phyloP scores from a whole-genome alignment of 2,888 invertebrate genomes.

The Chymomyza caudatula region DNA sequence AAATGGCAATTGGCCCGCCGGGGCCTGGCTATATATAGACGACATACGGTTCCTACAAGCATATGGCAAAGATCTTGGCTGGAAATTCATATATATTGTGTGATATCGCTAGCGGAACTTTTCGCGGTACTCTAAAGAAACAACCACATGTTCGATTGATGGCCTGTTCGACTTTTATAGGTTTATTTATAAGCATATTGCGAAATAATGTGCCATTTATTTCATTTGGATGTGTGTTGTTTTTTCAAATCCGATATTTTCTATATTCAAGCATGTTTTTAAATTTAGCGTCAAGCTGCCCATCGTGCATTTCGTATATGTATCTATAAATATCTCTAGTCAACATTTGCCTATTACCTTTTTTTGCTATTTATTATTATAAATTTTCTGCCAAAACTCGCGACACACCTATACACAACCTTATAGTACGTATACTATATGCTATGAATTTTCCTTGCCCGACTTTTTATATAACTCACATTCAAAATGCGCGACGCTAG shows the following conservation, averaged over 20 bases:
- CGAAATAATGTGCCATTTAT: slow-evolving; percentile 50
- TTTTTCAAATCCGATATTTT: slow-evolving; percentile 23
- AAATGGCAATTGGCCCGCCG: background rate
- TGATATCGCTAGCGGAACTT: background rate
- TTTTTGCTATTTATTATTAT: slow-evolving; percentile 34
- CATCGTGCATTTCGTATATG: background rate
- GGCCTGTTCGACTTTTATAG: slow-evolving; percentile 1
- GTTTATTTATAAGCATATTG: slow-evolving; percentile 43
- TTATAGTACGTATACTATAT: too few species aligned
- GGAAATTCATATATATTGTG: background rate
- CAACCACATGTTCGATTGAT: slow-evolving; percentile 61
- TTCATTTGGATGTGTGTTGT: background rate
- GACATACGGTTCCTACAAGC: slow-evolving; percentile 7
- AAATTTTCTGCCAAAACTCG: slow-evolving; percentile 47
- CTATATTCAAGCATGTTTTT: slow-evolving; percentile 31
- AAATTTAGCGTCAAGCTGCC: slow-evolving; percentile 41
- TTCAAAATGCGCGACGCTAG: slow-evolving; percentile 33
- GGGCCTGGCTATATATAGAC: background rate
- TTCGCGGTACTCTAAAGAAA: background rate
- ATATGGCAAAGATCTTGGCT: slow-evolving; percentile 29
- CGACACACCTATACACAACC: slow-evolving; percentile 46
- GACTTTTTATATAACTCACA: slow-evolving; percentile 48
- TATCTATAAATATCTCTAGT: slow-evolving; percentile 13
- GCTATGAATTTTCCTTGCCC: background rate
- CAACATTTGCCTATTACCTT: slow-evolving; percentile 6